Evolutionary conservation across 2,888 invertebrate species (phyloP).

Genomic region (Helleia helle): DNA sequence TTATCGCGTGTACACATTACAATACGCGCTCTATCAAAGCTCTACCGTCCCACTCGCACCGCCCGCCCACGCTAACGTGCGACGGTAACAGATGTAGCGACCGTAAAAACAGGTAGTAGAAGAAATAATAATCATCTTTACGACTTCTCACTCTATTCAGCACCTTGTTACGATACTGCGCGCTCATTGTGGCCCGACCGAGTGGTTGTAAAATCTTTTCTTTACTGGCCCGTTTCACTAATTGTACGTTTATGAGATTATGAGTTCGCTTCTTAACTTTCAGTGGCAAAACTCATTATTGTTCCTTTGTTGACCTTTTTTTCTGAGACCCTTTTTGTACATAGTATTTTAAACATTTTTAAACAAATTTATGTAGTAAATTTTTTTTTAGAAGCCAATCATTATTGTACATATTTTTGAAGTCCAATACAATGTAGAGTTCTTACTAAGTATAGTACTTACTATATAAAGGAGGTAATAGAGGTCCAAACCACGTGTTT

Average conservation of each 20-base stretch:
- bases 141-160: slow-evolving; percentile 76
- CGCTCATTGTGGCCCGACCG: slow-evolving; percentile 70
- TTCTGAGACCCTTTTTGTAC: slow-evolving; percentile 20
- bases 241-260: slow-evolving; percentile 74
- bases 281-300: slow-evolving; percentile 54
- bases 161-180: slow-evolving; percentile 74
- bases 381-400: too few species aligned
- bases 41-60: slow-evolving; percentile 45
- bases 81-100: slow-evolving; percentile 49
- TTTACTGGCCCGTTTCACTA: slow-evolving; percentile 71
- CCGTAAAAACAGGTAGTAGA: slow-evolving; percentile 76
- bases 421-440: too few species aligned
- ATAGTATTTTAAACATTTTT: background rate
- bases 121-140: slow-evolving; percentile 76
- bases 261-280: slow-evolving; percentile 66
- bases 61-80: slow-evolving; percentile 26
- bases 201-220: slow-evolving; percentile 74
- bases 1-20: slow-evolving; percentile 35
- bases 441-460: too few species aligned
- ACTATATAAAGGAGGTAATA: too few species aligned
- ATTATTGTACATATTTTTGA: too few species aligned
- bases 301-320: slow-evolving; percentile 48
- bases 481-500: slow-evolving; percentile 40
- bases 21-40: slow-evolving; percentile 42
- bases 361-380: too few species aligned